These are phyloP conservation scores for Bostrychus sinensis DNA, from an alignment of 2,113 vertebrate species.

Conservation along the genomic window DNA sequence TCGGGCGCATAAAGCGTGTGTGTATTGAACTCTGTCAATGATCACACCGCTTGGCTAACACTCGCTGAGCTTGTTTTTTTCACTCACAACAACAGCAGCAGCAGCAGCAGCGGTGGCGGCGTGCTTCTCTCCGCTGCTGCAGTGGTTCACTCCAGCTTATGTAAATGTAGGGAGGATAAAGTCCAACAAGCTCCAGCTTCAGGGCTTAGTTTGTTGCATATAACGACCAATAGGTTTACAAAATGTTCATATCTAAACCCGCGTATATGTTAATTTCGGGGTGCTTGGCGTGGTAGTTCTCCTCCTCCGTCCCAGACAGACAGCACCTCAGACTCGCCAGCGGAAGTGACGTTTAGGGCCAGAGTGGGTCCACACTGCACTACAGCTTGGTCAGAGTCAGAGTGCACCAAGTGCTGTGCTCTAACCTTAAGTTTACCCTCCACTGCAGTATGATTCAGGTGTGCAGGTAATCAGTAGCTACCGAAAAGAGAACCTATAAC, in stretches of 20 bases:
- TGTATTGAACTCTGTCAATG: conserved; percentile 82
- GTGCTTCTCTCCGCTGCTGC: conserved; percentile 56
- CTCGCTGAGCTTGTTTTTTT: conserved; percentile 65
- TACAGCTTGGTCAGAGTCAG: conserved; percentile 31
- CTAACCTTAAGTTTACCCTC: conserved; percentile 26
- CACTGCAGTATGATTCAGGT: background rate
- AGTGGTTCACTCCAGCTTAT: conserved; percentile 33
- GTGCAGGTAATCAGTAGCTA: too few species aligned
- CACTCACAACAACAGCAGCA: conserved; percentile 53
- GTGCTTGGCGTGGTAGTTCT: conserved; percentile 35
- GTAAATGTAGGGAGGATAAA: conserved; percentile 13
- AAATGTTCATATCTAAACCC: conserved; percentile 9
- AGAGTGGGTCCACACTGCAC: conserved; percentile 60
- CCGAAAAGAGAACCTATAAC: too few species aligned
- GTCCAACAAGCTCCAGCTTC: conserved; percentile 15
- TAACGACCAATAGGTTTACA: background rate
- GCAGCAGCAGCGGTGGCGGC: conserved; percentile 43
- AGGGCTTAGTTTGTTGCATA: background rate
- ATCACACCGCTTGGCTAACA: conserved; percentile 75
- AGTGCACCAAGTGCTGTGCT: conserved; percentile 56
- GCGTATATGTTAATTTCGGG: conserved; percentile 24
- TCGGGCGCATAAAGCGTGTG: conserved; percentile 55
- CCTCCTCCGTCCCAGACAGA: conserved; percentile 54
- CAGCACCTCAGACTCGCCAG: conserved; percentile 62
- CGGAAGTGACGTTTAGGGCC: conserved; percentile 77